A percentile compares a stretch with the other conserved stretches of the same genome.
Evolutionary conservation across 92 coral and sea anemone species (phyloP).

Genomic region (Zoanthus sociatus): DNA sequence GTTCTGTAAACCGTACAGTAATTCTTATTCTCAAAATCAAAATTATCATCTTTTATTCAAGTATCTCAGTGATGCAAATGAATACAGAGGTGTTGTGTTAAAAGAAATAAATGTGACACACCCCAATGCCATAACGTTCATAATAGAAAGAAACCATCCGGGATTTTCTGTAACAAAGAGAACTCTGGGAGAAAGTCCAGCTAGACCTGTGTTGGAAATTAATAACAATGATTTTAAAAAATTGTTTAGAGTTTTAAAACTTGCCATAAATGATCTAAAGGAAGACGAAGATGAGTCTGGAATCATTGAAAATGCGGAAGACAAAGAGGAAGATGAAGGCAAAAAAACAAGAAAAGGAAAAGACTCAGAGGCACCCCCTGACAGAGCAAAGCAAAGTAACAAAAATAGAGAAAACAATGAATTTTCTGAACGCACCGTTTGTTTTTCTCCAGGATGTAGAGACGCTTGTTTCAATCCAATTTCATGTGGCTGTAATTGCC

Average conservation of each 20-base stretch:
- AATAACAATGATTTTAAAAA: constrained; percentile 64
- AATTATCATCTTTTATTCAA: constrained; percentile 64
- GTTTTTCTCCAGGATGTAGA: constrained; percentile 52
- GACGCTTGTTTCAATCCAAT: constrained; percentile 64
- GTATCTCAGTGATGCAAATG: constrained; percentile 52
- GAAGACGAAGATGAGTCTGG: constrained; percentile 55
- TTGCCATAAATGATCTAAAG: constrained; percentile 62
- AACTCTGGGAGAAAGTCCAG: constrained; percentile 75
- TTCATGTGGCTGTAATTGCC: constrained; percentile 66
- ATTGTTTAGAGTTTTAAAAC: constrained; percentile 66
- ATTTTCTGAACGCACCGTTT: constrained; percentile 35
- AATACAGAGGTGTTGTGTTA: constrained; percentile 71
- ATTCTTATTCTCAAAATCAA: constrained; percentile 19
- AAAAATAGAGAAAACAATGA: background rate
- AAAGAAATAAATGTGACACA: constrained; percentile 35
- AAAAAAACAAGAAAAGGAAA: constrained; percentile 14
- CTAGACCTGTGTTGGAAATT: constrained; percentile 70
- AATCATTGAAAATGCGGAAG: constrained; percentile 35
- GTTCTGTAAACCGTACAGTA: constrained; percentile 22
- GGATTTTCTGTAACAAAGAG: constrained; percentile 82
- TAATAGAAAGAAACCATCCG: constrained; percentile 68
- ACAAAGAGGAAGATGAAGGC: background rate
- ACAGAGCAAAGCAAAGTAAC: constrained; percentile 5
- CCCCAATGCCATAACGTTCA: constrained; percentile 43
- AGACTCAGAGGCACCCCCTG: constrained; percentile 20